Evolutionary conservation across 2,888 invertebrate species (phyloP).

Genomic region (Andrena minutula): DNA sequence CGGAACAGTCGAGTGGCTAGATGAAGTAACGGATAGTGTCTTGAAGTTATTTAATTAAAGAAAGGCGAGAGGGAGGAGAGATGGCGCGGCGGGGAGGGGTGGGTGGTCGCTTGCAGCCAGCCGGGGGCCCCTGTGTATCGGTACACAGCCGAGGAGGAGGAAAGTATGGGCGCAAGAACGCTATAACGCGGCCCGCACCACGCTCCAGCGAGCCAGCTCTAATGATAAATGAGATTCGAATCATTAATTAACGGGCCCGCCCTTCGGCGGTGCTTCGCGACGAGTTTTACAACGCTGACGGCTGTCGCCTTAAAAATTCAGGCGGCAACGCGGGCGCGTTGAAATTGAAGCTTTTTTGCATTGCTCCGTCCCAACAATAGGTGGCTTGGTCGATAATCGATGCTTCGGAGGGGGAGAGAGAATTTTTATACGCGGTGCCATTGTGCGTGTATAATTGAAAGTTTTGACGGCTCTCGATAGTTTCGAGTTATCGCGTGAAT

Average conservation of each 20-base stretch:
- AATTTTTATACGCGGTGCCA: background rate
- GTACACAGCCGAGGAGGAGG: constrained; percentile 18
- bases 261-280: constrained; percentile 25
- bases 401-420: background rate
- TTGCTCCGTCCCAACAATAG: background rate
- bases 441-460: constrained; percentile 1
- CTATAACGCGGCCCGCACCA: constrained; percentile 25
- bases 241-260: constrained; percentile 76
- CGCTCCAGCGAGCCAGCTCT: constrained; percentile 40
- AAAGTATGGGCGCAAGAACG: constrained; percentile 18
- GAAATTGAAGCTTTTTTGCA: constrained; percentile 9
- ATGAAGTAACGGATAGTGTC: constrained; percentile 81
- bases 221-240: constrained; percentile 80
- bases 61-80: constrained; percentile 49
- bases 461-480: background rate
- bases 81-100: constrained; percentile 12
- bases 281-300: constrained; percentile 55
- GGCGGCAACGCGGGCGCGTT: background rate
- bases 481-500: background rate
- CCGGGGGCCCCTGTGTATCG: constrained; percentile 10
- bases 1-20: constrained; percentile 66
- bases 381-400: background rate
- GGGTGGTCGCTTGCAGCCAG: background rate
- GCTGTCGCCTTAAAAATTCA: constrained; percentile 61
- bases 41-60: constrained; percentile 83